Percentiles rank a stretch among this genome's conserved stretches.
phyloP scores from a whole-genome alignment of 1,140 invertebrate species.

The Drosophila ogumai region DNA sequence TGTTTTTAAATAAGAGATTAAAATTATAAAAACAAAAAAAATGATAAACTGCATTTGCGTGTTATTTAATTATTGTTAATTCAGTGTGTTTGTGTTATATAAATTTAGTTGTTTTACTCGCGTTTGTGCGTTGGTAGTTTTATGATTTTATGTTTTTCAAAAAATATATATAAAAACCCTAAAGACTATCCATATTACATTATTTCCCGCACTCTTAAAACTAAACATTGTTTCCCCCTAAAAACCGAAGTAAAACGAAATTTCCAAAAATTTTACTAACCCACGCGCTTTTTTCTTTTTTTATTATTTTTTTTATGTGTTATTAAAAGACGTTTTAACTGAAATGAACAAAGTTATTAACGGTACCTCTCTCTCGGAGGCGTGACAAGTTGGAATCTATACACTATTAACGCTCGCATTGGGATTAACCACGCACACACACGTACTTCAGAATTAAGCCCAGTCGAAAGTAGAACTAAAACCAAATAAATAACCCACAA shows the following conservation, averaged over 20 bases:
- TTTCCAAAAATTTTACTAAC: slow-evolving; percentile 26
- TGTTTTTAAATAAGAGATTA: slow-evolving; percentile 1
- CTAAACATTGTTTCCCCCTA: not conserved
- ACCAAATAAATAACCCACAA: slow-evolving; percentile 6
- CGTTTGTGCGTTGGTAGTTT: slow-evolving; percentile 8
- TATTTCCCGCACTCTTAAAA: not conserved
- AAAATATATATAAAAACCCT: slow-evolving; percentile 17
- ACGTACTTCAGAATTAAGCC: slow-evolving; percentile 14
- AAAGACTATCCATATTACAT: slow-evolving; percentile 7
- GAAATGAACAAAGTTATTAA: slow-evolving; percentile 12
- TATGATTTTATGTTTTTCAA: slow-evolving; percentile 70
- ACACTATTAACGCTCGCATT: slow-evolving; percentile 15
- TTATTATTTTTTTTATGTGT: slow-evolving; percentile 9
- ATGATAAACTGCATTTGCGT: not conserved
- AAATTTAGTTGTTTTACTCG: not conserved
- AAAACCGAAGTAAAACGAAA: not conserved
- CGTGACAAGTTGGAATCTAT: slow-evolving; percentile 30
- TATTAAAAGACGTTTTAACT: slow-evolving; percentile 11
- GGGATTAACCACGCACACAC: slow-evolving; percentile 24
- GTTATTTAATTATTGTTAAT: slow-evolving; percentile 7
- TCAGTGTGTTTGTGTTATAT: slow-evolving; percentile 14
- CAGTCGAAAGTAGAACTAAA: slow-evolving; percentile 49
- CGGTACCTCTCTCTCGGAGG: slow-evolving; percentile 27
- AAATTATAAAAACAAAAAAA: not conserved
- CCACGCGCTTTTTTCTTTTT: slow-evolving; percentile 41